These are phyloP conservation scores for Neodontobutis hainanensis DNA, from an alignment of 2,113 vertebrate genomes.

Conservation along the genomic window DNA sequence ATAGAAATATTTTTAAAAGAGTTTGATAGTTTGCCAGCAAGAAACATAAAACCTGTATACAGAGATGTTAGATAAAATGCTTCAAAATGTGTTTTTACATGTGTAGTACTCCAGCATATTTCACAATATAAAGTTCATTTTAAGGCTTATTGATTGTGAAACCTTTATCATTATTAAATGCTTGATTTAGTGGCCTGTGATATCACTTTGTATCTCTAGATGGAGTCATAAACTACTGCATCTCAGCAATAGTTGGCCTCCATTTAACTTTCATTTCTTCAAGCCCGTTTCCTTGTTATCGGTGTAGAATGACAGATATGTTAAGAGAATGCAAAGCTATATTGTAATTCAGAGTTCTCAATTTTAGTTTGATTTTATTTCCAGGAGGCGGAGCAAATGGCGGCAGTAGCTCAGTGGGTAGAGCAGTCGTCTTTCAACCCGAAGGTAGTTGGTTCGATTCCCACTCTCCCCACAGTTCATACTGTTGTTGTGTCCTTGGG, in stretches of 20 bases:
- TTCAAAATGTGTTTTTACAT: neutral
- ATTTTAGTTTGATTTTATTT: no score
- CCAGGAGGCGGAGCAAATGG: no score
- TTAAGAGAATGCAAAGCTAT: no score
- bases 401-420: no score
- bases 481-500: no score
- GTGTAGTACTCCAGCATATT: neutral
- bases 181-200: neutral
- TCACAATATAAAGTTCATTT: neutral
- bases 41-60: no score
- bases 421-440: no score
- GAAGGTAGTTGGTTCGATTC: no score
- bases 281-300: no score
- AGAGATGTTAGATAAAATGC: conserved; percentile 8
- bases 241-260: neutral
- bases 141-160: neutral
- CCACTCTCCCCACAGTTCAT: no score
- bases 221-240: neutral
- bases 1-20: conserved; percentile 18
- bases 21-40: neutral
- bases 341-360: no score
- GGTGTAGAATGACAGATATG: no score
- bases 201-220: neutral
- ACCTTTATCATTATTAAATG: neutral
- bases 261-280: neutral